Evolutionary conservation across 2,797 vertebrate species (phyloP).

Genomic region (Babyrousa celebensis): DNA sequence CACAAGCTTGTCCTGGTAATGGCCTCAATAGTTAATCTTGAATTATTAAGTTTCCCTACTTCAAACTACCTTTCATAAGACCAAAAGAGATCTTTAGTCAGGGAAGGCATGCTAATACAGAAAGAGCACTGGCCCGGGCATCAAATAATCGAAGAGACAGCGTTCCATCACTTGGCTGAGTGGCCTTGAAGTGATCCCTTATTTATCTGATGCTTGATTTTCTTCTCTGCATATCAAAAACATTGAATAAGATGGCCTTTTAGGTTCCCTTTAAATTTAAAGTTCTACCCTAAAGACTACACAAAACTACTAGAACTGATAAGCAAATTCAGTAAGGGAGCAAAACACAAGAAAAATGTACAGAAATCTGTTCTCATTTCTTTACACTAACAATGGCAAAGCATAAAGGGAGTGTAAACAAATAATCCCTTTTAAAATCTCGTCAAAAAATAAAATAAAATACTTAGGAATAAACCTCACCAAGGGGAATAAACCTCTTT

Average conservation of each 20-base stretch:
- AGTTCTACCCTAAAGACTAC: background rate
- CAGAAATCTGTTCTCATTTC: too few species aligned
- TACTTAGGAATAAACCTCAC: too few species aligned
- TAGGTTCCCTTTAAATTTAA: background rate
- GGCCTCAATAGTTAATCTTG: background rate
- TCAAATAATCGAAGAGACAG: background rate
- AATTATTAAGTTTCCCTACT: background rate
- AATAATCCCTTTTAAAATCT: too few species aligned
- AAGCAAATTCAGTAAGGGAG: too few species aligned
- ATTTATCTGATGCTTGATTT: background rate
- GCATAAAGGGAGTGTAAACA: too few species aligned
- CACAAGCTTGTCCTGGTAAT: background rate
- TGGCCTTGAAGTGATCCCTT: background rate
- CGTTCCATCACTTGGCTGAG: background rate
- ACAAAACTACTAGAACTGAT: too few species aligned
- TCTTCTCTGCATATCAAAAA: background rate
- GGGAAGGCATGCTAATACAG: background rate
- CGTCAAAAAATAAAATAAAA: too few species aligned
- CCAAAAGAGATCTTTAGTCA: background rate
- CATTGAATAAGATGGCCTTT: background rate
- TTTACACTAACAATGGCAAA: too few species aligned
- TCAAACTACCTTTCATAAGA: conserved; percentile 23
- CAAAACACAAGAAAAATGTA: too few species aligned
- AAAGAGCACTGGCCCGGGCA: background rate
- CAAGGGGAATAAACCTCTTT: too few species aligned